These are phyloP conservation scores for Lanistes nyassanus DNA, from an alignment of 1,140 invertebrate species.

Conservation along the genomic window DNA sequence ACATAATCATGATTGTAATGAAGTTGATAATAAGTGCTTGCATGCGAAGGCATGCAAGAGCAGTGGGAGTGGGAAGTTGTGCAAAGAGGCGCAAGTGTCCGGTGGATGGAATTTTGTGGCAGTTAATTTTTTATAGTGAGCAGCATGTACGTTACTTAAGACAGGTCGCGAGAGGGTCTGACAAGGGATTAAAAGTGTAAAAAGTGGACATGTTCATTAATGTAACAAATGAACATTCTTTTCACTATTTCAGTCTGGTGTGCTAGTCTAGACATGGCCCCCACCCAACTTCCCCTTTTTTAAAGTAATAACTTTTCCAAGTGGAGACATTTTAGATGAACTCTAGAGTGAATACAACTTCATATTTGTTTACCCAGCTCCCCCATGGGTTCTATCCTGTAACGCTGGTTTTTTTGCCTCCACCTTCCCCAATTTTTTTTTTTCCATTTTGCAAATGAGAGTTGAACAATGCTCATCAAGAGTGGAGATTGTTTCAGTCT, in stretches of 20 bases:
- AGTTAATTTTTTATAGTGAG: neutral
- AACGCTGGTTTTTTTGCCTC: neutral
- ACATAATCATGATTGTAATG: slow-evolving; percentile 18
- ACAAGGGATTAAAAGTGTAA: neutral
- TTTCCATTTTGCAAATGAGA: neutral
- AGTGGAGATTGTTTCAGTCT: slow-evolving; percentile 2
- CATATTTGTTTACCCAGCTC: neutral
- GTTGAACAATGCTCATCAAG: slow-evolving; percentile 18
- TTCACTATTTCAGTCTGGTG: neutral
- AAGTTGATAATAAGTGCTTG: too few relatives aligned
- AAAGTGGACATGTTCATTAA: neutral
- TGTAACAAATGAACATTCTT: neutral
- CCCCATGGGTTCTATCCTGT: neutral
- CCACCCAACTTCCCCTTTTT: too few relatives aligned
- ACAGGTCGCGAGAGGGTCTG: neutral
- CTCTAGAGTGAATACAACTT: neutral
- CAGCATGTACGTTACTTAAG: neutral
- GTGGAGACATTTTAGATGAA: too few relatives aligned
- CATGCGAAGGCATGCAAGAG: neutral
- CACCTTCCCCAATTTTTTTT: neutral
- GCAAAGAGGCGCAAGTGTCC: slow-evolving; percentile 11
- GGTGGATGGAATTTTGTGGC: neutral
- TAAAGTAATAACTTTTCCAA: too few relatives aligned
- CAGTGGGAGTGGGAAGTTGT: slow-evolving; percentile 11
- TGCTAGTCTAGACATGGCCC: too few relatives aligned